These are phyloP conservation scores for Troilus luridus DNA, from an alignment of 2,888 invertebrate species.

Conservation along the genomic window DNA sequence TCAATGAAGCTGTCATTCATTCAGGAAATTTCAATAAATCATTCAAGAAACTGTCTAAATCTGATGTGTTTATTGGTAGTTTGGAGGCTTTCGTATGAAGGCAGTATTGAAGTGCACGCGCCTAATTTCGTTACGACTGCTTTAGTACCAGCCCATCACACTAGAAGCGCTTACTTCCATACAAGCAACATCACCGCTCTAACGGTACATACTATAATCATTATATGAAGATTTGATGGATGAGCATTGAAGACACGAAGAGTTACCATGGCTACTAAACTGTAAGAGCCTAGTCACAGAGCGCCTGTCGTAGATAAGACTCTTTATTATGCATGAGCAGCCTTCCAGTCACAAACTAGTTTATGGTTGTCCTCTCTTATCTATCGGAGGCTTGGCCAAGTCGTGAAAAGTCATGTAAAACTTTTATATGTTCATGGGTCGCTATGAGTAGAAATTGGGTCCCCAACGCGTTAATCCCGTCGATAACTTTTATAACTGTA, in stretches of 20 bases:
- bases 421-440: neutral
- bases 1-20: no score
- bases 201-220: neutral
- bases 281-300: neutral
- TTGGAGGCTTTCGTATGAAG: no score
- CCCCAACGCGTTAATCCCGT: neutral
- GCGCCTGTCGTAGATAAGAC: neutral
- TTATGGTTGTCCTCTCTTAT: neutral
- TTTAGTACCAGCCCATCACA: neutral
- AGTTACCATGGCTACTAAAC: neutral
- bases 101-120: no score
- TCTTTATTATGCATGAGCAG: slow-evolving; percentile 3
- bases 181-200: neutral
- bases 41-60: no score
- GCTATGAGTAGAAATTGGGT: neutral
- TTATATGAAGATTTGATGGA: neutral
- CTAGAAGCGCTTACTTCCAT: neutral
- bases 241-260: neutral
- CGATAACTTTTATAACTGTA: neutral
- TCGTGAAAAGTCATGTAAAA: neutral
- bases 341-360: slow-evolving; percentile 19
- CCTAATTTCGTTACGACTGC: neutral
- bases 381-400: neutral
- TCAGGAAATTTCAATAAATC: no score
- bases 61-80: no score